Evolutionary conservation across 2,797 vertebrate genomes (phyloP).

Genomic region (Xiphophorus birchmanni): DNA sequence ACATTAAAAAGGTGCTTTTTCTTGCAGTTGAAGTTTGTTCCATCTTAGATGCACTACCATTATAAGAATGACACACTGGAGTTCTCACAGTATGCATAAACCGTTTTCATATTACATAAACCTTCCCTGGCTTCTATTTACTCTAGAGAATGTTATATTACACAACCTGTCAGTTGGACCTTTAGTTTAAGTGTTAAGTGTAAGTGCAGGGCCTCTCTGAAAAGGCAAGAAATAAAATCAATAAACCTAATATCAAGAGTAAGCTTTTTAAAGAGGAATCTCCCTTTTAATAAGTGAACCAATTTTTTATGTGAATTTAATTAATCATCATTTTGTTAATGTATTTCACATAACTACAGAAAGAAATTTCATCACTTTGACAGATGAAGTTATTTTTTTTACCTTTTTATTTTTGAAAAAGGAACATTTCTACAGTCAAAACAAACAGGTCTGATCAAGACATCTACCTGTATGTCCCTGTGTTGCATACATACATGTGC

Average conservation of each 20-base stretch:
- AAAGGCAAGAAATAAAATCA: slow-evolving; percentile 63
- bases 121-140: background rate
- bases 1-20: background rate
- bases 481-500: background rate
- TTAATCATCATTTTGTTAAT: background rate
- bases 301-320: background rate
- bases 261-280: slow-evolving; percentile 50
- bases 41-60: background rate
- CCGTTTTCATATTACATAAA: background rate
- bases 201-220: slow-evolving; percentile 69
- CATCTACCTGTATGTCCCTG: background rate
- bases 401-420: background rate
- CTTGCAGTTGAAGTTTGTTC: background rate
- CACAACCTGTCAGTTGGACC: slow-evolving; percentile 52
- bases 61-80: background rate
- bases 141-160: background rate
- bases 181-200: slow-evolving; percentile 63
- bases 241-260: slow-evolving; percentile 63
- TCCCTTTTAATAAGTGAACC: slow-evolving; percentile 42
- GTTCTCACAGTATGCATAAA: background rate
- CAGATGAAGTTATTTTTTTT: background rate
- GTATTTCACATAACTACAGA: background rate
- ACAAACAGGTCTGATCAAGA: background rate
- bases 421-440: background rate
- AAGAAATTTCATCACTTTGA: background rate